Base-by-base conservation (phyloP, 2,113 vertebrate genomes). In the Corydoras sp. region DNA sequence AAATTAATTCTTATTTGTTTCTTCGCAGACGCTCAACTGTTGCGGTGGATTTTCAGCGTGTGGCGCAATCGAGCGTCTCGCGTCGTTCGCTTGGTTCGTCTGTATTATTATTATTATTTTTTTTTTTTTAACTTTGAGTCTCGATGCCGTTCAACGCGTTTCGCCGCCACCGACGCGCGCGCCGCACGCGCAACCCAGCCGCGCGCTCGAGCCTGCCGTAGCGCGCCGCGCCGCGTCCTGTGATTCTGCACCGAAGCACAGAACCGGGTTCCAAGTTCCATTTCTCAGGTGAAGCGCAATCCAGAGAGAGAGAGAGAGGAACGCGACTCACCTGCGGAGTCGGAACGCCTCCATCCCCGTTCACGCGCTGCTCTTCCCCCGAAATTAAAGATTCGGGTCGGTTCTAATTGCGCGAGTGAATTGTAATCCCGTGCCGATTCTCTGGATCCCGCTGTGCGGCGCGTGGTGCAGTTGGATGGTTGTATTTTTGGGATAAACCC, bases 261-360 rank as follows among this genome's bases (percentile, higher is more conserved):
- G 18, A 24, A 24, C 18, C 18, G 18, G 18, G 18, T 24, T 24
- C 18, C 18, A 24, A 24, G 18, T 24, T 24, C 18, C 18, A 24
- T 24, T 24, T 24, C 18, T 24, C 18, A 24, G 18, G 8, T 50
- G 43, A 10, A 12, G 5, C 1, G 0, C 18, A n/a, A 58, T 58
- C n/a, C 3, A 6, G 18, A 24, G 18, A 58, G 55, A 24, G 30
- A 29, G 24, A 35, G 8, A 5, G 5, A 50, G n/a, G 5, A 66
- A 3, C 13, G 59, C 76, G 83, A 87, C 90, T 91, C 85, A 91
- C 90, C 89, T 91, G 87, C 83, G 81, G 43, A 82, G 75, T 81
- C 73, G 76, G 76, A 81, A 82, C 85, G 78, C 81, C 83, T 78
- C 87, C 89, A 90, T 90, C 83, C 82, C 84, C 80, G 72, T 72